Conservation (phyloP, 2,797 vertebrate species). For the Oryzias dopingdopingensis region DNA sequence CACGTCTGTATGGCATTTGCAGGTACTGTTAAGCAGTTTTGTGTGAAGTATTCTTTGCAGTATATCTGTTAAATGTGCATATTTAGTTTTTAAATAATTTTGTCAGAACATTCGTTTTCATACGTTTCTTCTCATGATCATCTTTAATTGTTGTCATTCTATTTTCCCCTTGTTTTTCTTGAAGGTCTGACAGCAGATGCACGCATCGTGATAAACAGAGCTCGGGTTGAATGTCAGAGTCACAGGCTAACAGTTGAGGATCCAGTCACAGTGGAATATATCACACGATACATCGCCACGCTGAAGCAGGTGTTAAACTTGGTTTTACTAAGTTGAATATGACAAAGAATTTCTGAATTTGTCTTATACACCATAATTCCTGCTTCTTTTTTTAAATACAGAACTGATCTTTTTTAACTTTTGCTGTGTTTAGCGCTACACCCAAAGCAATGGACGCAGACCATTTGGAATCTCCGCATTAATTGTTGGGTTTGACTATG, state of each 20-base stretch:
- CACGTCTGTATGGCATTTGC: constrained; percentile 87
- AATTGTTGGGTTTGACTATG: constrained; percentile 85
- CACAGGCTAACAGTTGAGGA: constrained; percentile 90
- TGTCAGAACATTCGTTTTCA: not conserved
- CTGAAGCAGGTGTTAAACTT: constrained; percentile 83
- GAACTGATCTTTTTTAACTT: not conserved
- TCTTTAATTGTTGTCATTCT: too few relatives aligned
- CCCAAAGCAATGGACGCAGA: constrained; percentile 83
- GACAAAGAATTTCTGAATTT: not conserved
- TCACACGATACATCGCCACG: constrained; percentile 89
- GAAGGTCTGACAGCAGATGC: constrained; percentile 88
- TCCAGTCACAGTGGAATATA: constrained; percentile 89
- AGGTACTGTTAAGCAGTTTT: constrained; percentile 57
- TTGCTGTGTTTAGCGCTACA: constrained; percentile 72
- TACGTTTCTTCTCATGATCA: too few relatives aligned
- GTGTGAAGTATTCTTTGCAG: too few relatives aligned
- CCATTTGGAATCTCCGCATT: constrained; percentile 85
- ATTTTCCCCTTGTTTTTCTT: constrained; percentile 9
- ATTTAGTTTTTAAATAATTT: not conserved
- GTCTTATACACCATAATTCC: not conserved
- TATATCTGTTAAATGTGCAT: not conserved
- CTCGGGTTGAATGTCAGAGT: constrained; percentile 88
- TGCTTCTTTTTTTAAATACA: not conserved
- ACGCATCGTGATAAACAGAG: constrained; percentile 87
- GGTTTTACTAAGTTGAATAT: not conserved